These are phyloP conservation scores for Luperina nickerlii DNA, from an alignment of 2,888 invertebrate species.

Conservation along the genomic window DNA sequence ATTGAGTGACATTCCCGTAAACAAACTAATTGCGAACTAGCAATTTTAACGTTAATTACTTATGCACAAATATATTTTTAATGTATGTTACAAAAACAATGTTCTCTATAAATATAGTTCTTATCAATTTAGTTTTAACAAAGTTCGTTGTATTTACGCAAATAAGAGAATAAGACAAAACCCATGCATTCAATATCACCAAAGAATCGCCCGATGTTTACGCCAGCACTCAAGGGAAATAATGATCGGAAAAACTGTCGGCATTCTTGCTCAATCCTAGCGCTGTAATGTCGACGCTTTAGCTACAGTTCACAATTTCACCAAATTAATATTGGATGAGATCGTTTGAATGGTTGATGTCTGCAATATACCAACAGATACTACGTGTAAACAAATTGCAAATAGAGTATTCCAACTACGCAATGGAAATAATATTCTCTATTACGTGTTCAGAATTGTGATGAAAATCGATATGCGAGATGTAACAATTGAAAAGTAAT, in stretches of 20 bases:
- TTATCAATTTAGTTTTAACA: neutral
- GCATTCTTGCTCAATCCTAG: conserved; percentile 53
- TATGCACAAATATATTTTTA: neutral
- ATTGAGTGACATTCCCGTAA: conserved; percentile 40
- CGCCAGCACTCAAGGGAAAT: conserved; percentile 70
- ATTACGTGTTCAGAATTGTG: conserved; percentile 48
- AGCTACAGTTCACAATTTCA: conserved; percentile 59
- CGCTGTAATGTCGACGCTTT: conserved; percentile 49
- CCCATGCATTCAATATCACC: conserved; percentile 68
- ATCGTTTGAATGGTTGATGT: conserved; percentile 57
- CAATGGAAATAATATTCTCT: conserved; percentile 38
- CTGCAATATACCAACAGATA: conserved; percentile 49
- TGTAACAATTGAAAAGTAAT: conserved; percentile 48
- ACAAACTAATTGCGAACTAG: conserved; percentile 21
- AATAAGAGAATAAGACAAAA: conserved; percentile 59
- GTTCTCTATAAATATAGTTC: neutral
- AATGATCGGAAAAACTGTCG: conserved; percentile 67
- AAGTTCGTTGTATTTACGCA: conserved; percentile 13
- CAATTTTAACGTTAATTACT: neutral
- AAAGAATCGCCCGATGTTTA: conserved; percentile 63
- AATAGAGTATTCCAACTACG: conserved; percentile 41
- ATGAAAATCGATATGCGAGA: conserved; percentile 31
- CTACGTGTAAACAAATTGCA: conserved; percentile 41
- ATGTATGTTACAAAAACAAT: neutral
- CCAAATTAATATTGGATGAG: conserved; percentile 65